Evolutionary conservation across 2,797 vertebrate genomes (phyloP), one percentile per base, ranked within the genome.

Genomic region (Percopsis omiscomaycus): DNA sequence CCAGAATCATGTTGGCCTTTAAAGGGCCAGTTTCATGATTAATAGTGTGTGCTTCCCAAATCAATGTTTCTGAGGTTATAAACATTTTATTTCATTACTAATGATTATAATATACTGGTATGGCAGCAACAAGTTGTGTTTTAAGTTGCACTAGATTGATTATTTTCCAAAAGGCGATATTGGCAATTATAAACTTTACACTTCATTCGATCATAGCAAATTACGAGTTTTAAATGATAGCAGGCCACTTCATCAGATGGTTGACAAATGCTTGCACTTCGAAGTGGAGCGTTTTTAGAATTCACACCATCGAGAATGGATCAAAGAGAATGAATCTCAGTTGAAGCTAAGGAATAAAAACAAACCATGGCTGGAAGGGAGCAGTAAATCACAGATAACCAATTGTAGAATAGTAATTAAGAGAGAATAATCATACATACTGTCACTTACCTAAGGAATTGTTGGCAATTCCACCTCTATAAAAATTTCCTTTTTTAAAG

Each of bases 271-370:
- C 22, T 22, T 22, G 22, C 22, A 22, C 22, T 22, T 22, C 22
- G 22, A 1, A 22, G 22, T 22, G 22, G 22, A 22, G 22, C 22
- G 22, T 22, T 22, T 22, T 22, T 22, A 22, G 22, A 22, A 22
- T 22, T 22, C 22, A 22, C 22, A 22, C 22, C 22, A 22, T 22
- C 22, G 22, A 22, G 22, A 22, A 1, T 22, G 22, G 22, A 22
- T 22, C 22, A 22, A 22, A 22, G 22, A 22, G 22, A 22, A 22
- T 22, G 1, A 73, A 58, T 77, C 73, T 58, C 56, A 61, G 68
- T 73, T 66, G 69, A 71, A 44, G 55, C 62, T 55, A 78, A 68
- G 55, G 71, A 75, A 82, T 22, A 22, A 22, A 22, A 78, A 81
- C 61, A 66, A 81, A 69, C 70, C 1, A 71, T 55, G 14, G 10